These are phyloP conservation scores for Escarpia spicata DNA, from an alignment of 2,888 invertebrate species.

Conservation along the genomic window DNA sequence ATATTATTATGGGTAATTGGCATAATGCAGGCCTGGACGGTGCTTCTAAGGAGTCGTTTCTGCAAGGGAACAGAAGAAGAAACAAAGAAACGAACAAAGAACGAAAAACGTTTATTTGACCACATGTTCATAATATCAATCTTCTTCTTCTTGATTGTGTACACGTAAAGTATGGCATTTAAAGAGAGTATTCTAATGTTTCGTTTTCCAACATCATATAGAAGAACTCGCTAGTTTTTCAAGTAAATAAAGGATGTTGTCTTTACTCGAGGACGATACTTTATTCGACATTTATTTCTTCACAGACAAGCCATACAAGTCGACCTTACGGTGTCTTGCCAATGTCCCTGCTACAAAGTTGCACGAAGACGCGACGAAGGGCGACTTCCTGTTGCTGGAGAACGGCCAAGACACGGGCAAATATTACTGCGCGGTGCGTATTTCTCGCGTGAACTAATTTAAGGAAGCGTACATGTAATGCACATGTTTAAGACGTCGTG, in stretches of 20 bases:
- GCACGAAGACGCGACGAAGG: not conserved
- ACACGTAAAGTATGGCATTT: too few species aligned
- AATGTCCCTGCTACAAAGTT: not conserved
- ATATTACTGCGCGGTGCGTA: slow-evolving; percentile 10
- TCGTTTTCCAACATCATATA: not conserved
- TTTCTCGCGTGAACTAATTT: not conserved
- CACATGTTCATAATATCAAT: too few species aligned
- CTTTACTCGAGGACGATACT: not conserved
- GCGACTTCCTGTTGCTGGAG: not conserved
- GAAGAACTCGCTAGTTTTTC: not conserved
- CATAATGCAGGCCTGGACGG: too few species aligned
- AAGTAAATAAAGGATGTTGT: not conserved
- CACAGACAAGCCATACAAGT: not conserved
- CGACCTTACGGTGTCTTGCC: not conserved
- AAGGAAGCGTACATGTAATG: not conserved
- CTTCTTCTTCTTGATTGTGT: too few species aligned
- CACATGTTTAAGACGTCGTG: not conserved
- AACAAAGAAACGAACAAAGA: too few species aligned
- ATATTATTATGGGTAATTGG: too few species aligned
- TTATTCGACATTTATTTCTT: not conserved
- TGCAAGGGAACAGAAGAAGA: too few species aligned
- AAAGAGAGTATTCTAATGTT: not conserved
- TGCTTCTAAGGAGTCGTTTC: too few species aligned
- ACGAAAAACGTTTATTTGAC: too few species aligned
- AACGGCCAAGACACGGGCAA: not conserved